These are phyloP conservation scores for Popillia japonica DNA, from an alignment of 1,140 invertebrate species.

Conservation along the genomic window DNA sequence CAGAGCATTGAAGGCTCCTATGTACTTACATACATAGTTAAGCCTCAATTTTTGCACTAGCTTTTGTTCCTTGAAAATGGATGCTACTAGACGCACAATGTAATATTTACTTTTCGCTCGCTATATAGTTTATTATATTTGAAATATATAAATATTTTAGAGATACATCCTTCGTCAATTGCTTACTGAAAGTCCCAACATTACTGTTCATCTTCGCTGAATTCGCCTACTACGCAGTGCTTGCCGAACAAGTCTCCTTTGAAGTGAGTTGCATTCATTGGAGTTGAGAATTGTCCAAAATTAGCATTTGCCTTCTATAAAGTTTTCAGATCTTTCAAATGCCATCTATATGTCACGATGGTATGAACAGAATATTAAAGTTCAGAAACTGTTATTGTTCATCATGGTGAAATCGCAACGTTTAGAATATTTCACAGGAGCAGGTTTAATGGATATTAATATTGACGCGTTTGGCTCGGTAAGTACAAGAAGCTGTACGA, in stretches of 20 bases:
- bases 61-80: no score
- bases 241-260: not conserved
- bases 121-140: no score
- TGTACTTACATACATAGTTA: no score
- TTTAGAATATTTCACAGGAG: not conserved
- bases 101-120: no score
- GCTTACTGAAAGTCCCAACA: not conserved
- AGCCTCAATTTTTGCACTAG: no score
- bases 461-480: not conserved
- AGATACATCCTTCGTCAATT: not conserved
- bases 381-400: not conserved
- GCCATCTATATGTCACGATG: not conserved
- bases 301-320: not conserved
- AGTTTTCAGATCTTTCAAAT: not conserved
- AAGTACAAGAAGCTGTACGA: not conserved
- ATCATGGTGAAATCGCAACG: not conserved
- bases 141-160: not conserved
- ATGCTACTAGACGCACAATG: no score
- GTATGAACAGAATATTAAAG: not conserved
- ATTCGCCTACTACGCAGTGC: not conserved
- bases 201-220: not conserved
- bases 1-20: no score
- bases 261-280: not conserved
- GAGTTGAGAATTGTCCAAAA: not conserved
- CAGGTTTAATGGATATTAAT: not conserved